Conservation (phyloP, 1,140 invertebrate species). For the Ceratoteleas bidentatus region DNA sequence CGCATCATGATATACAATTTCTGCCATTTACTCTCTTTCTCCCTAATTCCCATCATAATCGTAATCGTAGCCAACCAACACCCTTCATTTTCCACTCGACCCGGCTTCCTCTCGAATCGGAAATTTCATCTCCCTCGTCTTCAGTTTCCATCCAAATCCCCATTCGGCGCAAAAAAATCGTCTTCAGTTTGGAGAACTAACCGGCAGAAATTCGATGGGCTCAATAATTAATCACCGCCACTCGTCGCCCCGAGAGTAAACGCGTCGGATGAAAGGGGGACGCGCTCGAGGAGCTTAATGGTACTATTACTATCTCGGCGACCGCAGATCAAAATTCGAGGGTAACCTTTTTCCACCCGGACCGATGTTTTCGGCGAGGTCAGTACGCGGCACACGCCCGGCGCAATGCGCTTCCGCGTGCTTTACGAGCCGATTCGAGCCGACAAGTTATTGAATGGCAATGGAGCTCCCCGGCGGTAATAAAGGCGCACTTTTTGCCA, state of each 20-base stretch:
- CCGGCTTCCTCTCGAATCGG: background rate
- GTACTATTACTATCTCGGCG: constrained; percentile 56
- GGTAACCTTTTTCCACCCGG: constrained; percentile 42
- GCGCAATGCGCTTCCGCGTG: constrained; percentile 48
- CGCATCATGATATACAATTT: too few species aligned
- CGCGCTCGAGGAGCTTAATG: constrained; percentile 58
- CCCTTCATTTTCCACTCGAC: background rate
- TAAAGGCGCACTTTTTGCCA: constrained; percentile 40
- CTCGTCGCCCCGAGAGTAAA: constrained; percentile 61
- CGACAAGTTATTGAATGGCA: constrained; percentile 59
- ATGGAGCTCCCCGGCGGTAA: constrained; percentile 16
- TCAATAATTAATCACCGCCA: constrained; percentile 58
- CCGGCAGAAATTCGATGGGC: constrained; percentile 22
- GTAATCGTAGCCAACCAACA: background rate
- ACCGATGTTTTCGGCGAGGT: constrained; percentile 52
- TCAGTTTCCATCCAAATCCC: background rate
- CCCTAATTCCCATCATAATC: too few species aligned
- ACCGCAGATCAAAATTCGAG: constrained; percentile 66
- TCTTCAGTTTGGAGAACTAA: constrained; percentile 19
- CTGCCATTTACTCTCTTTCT: too few species aligned
- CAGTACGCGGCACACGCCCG: constrained; percentile 44
- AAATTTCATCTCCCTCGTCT: constrained; percentile 5
- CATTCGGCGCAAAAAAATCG: constrained; percentile 6
- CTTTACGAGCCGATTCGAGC: constrained; percentile 45
- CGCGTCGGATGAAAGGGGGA: constrained; percentile 44